Evolutionary conservation across 2,797 vertebrate genomes (phyloP).

Genomic region (Danionella dracula): DNA sequence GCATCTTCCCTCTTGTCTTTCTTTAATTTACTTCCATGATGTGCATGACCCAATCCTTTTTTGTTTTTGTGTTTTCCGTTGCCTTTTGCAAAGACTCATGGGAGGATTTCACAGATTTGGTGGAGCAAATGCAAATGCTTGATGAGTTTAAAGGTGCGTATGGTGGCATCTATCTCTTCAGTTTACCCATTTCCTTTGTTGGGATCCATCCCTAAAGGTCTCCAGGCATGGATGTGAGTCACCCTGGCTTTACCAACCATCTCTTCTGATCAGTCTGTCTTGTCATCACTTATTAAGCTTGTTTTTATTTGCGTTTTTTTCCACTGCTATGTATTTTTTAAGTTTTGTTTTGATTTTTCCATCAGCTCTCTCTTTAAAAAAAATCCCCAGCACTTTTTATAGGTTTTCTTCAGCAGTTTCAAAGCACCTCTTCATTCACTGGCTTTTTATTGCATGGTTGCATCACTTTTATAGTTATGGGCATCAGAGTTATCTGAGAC

Average conservation of each 20-base stretch:
- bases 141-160: slow-evolving; percentile 84
- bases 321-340: not conserved
- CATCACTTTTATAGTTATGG: too few species aligned
- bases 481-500: too few species aligned
- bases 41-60: slow-evolving; percentile 75
- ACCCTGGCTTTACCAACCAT: not conserved
- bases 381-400: not conserved
- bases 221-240: slow-evolving; percentile 14
- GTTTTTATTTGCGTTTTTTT: not conserved
- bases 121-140: slow-evolving; percentile 81
- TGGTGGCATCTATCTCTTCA: slow-evolving; percentile 66
- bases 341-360: slow-evolving; percentile 2
- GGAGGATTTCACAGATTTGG: slow-evolving; percentile 90
- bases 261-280: too few species aligned
- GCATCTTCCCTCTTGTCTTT: slow-evolving; percentile 21
- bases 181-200: slow-evolving; percentile 33
- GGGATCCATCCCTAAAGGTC: slow-evolving; percentile 32
- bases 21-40: slow-evolving; percentile 60
- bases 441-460: slow-evolving; percentile 36
- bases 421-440: slow-evolving; percentile 4
- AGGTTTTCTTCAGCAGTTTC: not conserved
- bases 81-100: slow-evolving; percentile 87
- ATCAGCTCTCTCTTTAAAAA: not conserved
- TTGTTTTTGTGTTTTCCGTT: slow-evolving; percentile 77
- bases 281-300: not conserved